Evolutionary conservation across 1,140 invertebrate species (phyloP).

Genomic region (Bombus ignitus): DNA sequence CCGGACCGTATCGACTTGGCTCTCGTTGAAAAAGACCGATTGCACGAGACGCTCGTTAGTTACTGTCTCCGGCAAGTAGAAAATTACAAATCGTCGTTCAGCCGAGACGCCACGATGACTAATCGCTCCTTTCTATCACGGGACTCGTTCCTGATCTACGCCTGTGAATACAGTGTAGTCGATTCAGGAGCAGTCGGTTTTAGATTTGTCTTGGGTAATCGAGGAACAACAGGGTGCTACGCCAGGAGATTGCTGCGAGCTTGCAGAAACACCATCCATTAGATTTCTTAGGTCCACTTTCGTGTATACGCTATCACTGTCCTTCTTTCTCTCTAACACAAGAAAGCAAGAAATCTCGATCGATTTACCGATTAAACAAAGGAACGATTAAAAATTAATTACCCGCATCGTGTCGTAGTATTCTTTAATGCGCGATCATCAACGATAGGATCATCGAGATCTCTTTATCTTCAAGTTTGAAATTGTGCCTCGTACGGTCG

Average conservation of each 20-base stretch:
- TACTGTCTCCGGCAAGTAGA: constrained; percentile 40
- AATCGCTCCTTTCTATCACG: constrained; percentile 45
- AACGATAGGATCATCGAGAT: no score
- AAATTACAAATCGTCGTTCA: constrained; percentile 52
- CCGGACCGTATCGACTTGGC: constrained; percentile 15
- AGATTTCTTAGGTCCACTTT: no score
- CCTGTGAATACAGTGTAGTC: neutral
- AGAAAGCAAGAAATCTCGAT: no score
- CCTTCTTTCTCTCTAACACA: no score
- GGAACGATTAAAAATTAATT: no score
- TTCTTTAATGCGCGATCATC: no score
- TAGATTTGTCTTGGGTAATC: neutral
- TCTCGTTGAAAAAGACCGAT: constrained; percentile 58
- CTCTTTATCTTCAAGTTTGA: no score
- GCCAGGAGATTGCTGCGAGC: neutral
- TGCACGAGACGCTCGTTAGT: constrained; percentile 51
- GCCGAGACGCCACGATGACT: constrained; percentile 48
- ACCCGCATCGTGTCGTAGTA: no score
- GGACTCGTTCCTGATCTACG: neutral
- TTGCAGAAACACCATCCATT: no score
- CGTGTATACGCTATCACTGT: no score
- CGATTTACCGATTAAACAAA: no score
- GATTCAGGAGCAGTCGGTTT: neutral
- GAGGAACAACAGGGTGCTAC: neutral
- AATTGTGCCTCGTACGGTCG: no score